Conservation (phyloP, 2,888 invertebrate genomes). For the Itoplectis maculator region DNA sequence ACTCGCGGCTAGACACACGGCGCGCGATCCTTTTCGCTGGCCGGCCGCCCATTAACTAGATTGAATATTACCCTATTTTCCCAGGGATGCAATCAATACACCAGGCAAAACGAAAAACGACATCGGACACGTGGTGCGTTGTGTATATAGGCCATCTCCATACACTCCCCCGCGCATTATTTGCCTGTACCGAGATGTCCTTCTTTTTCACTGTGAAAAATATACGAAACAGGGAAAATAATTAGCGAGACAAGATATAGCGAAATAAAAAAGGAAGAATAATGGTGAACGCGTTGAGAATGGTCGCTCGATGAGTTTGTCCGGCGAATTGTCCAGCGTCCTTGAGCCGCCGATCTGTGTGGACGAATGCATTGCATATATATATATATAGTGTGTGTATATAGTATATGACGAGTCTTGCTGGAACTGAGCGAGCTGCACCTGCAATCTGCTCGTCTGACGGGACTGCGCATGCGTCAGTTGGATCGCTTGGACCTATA, state of each 20-base stretch:
- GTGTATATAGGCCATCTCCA: background rate
- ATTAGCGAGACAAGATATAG: no score
- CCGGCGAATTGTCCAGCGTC: constrained; percentile 23
- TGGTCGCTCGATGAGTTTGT: no score
- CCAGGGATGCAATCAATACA: constrained; percentile 78
- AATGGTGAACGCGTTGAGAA: no score
- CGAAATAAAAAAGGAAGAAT: no score
- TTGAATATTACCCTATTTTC: constrained; percentile 82
- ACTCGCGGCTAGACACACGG: constrained; percentile 24
- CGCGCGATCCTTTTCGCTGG: constrained; percentile 34
- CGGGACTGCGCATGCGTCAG: constrained; percentile 17
- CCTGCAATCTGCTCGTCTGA: constrained; percentile 38
- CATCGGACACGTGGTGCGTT: background rate
- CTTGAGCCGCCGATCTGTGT: constrained; percentile 40
- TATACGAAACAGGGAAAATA: no score
- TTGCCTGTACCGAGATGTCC: background rate
- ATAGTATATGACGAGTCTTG: no score
- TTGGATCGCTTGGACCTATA: no score
- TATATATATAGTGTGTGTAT: no score
- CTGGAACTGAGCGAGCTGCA: constrained; percentile 23
- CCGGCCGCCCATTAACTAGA: constrained; percentile 77
- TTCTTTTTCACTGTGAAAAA: background rate
- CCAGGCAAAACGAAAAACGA: constrained; percentile 68
- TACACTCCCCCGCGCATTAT: background rate
- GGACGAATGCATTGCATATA: constrained; percentile 20